phyloP scores from a whole-genome alignment of 2,113 vertebrate species.

The Catharus bicknelli region DNA sequence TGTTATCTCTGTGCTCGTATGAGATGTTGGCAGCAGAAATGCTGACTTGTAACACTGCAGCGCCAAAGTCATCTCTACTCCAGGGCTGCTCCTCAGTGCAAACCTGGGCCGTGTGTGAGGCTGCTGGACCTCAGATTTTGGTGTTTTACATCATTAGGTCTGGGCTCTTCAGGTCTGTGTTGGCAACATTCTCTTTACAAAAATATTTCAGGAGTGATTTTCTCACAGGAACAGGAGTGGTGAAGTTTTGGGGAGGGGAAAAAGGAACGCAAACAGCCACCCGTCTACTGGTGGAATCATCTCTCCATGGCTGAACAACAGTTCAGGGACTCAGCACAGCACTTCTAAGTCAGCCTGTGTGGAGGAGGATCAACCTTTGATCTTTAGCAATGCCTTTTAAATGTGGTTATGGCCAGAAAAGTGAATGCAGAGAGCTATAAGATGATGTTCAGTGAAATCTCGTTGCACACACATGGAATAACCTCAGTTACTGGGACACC shows the following conservation, averaged over 20 bases:
- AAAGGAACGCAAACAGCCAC: background rate
- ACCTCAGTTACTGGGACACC: background rate
- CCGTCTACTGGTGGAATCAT: background rate
- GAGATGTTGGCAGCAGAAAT: conserved; percentile 20
- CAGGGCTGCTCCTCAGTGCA: background rate
- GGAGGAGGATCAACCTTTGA: conserved; percentile 73
- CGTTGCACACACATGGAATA: background rate
- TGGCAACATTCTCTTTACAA: background rate
- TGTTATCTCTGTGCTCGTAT: conserved; percentile 9
- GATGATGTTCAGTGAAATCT: conserved; percentile 7
- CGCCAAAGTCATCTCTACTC: background rate
- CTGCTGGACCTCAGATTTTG: background rate
- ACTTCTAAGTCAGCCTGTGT: conserved; percentile 45
- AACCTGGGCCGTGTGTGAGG: background rate
- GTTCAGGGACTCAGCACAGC: conserved; percentile 28
- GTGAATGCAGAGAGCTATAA: conserved; percentile 41
- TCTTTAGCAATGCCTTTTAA: conserved; percentile 69
- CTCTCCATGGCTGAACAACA: background rate
- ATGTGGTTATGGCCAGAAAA: conserved; percentile 73
- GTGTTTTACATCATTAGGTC: background rate
- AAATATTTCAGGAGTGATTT: background rate
- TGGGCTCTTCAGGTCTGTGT: background rate
- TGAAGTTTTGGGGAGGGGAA: background rate
- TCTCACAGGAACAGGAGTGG: background rate
- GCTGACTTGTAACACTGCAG: conserved; percentile 7